Conservation (phyloP, 2,888 invertebrate species). For the Apomyelois bistriatella region DNA sequence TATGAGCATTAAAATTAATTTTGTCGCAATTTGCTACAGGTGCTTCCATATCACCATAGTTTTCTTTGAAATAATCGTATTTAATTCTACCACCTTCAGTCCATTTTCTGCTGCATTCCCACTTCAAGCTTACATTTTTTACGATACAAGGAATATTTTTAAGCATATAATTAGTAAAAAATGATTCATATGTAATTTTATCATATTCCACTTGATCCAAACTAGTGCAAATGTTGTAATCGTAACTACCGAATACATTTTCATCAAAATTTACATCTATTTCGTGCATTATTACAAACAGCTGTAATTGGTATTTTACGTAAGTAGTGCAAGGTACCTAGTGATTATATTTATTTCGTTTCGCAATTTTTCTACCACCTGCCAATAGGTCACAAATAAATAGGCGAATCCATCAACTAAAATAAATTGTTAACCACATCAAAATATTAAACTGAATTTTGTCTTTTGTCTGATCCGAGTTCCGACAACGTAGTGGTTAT, state of each 20-base stretch:
- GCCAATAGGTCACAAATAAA: too few relatives aligned
- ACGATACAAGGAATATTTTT: conserved; percentile 83
- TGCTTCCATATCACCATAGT: conserved; percentile 83
- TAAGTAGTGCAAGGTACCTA: too few relatives aligned
- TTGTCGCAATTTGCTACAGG: conserved; percentile 90
- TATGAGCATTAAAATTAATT: conserved; percentile 87
- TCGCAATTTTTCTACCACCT: too few relatives aligned
- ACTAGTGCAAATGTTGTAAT: conserved; percentile 14
- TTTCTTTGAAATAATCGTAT: conserved; percentile 80
- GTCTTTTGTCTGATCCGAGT: too few relatives aligned
- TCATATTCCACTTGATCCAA: conserved; percentile 25
- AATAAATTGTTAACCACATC: too few relatives aligned
- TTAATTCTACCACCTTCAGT: conserved; percentile 73
- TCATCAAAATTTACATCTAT: conserved; percentile 30
- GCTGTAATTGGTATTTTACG: too few relatives aligned
- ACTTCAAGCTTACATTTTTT: conserved; percentile 79
- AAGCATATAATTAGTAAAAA: conserved; percentile 73
- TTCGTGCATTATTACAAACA: conserved; percentile 24
- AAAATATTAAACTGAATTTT: too few relatives aligned
- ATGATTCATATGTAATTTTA: conserved; percentile 69
- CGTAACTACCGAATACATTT: neutral
- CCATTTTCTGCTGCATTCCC: conserved; percentile 85
- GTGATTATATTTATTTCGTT: too few relatives aligned
- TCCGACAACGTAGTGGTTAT: too few relatives aligned
- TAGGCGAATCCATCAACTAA: too few relatives aligned